Conservation (phyloP, 2,797 vertebrate species). For the Acomys russatus region DNA sequence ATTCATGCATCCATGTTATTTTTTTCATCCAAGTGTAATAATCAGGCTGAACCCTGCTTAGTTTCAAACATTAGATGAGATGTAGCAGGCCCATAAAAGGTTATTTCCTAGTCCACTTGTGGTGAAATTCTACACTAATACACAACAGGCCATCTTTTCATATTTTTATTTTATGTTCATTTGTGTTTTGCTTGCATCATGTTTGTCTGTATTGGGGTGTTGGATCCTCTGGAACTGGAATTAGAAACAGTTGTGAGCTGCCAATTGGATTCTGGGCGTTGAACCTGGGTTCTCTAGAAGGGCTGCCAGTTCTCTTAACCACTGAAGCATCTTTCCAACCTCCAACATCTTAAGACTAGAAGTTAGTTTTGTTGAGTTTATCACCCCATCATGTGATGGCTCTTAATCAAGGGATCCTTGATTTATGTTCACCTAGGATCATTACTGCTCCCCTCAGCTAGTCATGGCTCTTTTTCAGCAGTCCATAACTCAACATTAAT, state of each 20-base stretch:
- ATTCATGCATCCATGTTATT: background rate
- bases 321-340: background rate
- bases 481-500: background rate
- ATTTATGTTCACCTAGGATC: background rate
- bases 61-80: background rate
- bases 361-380: background rate
- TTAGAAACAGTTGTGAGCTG: background rate
- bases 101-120: background rate
- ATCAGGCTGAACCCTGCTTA: background rate
- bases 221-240: background rate
- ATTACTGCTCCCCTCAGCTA: background rate
- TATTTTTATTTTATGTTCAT: background rate
- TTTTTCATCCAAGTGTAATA: background rate
- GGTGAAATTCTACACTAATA: background rate
- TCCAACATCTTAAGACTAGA: background rate
- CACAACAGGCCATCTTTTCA: background rate
- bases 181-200: background rate
- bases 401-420: accelerated
- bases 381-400: background rate
- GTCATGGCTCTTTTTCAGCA: background rate
- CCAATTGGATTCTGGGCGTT: background rate
- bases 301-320: background rate
- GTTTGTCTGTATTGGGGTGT: background rate
- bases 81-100: no score
- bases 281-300: background rate